Evolutionary conservation across 2,888 invertebrate genomes (phyloP), one percentile per base, ranked within the genome.

Genomic region (Mesorhabditis belari): DNA sequence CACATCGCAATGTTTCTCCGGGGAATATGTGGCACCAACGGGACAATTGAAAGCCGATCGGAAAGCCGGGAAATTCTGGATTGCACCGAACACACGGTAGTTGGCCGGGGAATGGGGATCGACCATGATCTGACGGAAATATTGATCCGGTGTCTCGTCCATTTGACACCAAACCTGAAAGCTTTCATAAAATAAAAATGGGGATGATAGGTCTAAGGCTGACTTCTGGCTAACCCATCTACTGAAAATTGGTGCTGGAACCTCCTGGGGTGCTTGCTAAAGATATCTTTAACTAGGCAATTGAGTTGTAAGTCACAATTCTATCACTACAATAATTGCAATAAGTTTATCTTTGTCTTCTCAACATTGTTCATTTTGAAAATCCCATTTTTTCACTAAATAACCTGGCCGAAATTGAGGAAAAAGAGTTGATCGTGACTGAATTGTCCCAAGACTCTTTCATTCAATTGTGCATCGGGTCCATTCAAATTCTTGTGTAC

Each of bases 41-140:
- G 75, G 76, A 28, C 78, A 78, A 58, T 76, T 74, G 75, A 74
- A 78, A 2, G 78, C 78, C 17, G 64, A 71, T 61, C 67, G 71
- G 71, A 78, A 78, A 28, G 77, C 79, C 5, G 79, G 78, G 70
- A 77, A 76, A 65, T 79, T 79, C 66, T 77, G 70, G 55, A 67
- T 67, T 4, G 68, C 63, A 57, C 75, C 74, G 49, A 70, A 64
- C 19, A 79, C 76, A 26, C 78, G 70, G 62, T 75, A 79, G 56
- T 66, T 61, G 24, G 75, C 69, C 17, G 78, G 77, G 1, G 73
- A 69, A 55, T 78, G 78, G 19, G 73, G 73, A 56, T 78, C 77
- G 29, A 64, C 58, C 55, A 79, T 73, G 23, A 77, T 56, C 51
- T 74, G 71, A 0, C 49, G 56, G 44, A 65, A 66, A 52, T 70